A percentile compares a stretch with the other conserved stretches of the same genome.
Evolutionary conservation across 2,888 invertebrate genomes (phyloP).

Genomic region (Drosophila bunnanda): DNA sequence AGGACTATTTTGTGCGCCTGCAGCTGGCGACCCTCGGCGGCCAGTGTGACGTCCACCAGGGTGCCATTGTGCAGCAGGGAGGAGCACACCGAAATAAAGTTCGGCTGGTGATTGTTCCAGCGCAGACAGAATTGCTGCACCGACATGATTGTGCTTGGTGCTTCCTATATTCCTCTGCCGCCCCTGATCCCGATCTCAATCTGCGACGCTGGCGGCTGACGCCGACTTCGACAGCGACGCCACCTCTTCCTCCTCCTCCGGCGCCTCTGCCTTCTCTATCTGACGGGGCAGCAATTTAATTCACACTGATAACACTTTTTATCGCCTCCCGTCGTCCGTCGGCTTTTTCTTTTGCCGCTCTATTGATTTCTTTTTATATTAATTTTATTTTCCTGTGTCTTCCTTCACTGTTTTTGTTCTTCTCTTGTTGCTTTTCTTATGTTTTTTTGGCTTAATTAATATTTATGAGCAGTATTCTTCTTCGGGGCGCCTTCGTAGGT

Average conservation of each 20-base stretch:
- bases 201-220: conserved; percentile 30
- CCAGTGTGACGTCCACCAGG: conserved; percentile 94
- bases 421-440: conserved; percentile 18
- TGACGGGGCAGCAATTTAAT: conserved; percentile 48
- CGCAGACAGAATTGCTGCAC: conserved; percentile 92
- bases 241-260: conserved; percentile 30
- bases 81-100: conserved; percentile 95
- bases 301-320: conserved; percentile 72
- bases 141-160: conserved; percentile 85
- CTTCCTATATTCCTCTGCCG: conserved; percentile 17
- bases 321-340: conserved; percentile 53
- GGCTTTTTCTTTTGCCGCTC: conserved; percentile 17
- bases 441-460: conserved; percentile 64
- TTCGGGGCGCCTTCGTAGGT: conserved; percentile 56
- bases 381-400: conserved; percentile 31
- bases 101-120: conserved; percentile 97
- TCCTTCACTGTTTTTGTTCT: conserved; percentile 16
- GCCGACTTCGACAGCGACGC: conserved; percentile 47
- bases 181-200: conserved; percentile 13
- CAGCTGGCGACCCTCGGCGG: conserved; percentile 94
- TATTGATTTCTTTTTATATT: conserved; percentile 69
- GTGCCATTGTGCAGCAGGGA: conserved; percentile 92
- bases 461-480: conserved; percentile 66
- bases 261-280: conserved; percentile 1
- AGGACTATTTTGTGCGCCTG: conserved; percentile 95